Conservation (phyloP, 2,797 vertebrate genomes). For the Siniperca scherzeri region DNA sequence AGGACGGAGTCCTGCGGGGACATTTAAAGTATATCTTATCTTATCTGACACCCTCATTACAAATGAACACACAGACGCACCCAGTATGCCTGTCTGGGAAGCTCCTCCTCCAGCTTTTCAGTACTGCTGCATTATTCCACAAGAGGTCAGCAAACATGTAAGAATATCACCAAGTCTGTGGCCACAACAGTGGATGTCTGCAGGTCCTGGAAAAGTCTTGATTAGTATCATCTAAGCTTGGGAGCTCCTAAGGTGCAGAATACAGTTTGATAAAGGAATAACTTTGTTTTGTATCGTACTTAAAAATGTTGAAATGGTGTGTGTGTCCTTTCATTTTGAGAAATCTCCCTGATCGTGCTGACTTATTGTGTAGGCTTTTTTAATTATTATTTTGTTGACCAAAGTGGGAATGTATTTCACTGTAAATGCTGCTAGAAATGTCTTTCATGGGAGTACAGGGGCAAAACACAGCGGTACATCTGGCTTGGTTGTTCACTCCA, state of each 20-base stretch:
- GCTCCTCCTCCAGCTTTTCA: background rate
- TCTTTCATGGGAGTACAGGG: background rate
- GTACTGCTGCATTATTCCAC: conserved; percentile 40
- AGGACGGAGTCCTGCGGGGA: too few species aligned
- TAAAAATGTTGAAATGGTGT: background rate
- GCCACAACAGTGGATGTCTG: fast-evolving
- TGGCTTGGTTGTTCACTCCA: background rate
- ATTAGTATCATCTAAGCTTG: background rate
- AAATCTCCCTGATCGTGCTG: background rate
- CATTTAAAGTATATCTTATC: too few species aligned
- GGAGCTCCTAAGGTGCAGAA: background rate
- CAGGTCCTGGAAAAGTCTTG: background rate
- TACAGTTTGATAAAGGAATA: background rate
- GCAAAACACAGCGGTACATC: background rate
- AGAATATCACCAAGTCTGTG: background rate
- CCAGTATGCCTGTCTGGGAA: background rate
- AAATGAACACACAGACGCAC: background rate
- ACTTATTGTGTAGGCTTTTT: background rate
- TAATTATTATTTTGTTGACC: background rate
- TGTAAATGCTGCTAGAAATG: background rate
- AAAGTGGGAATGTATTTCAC: background rate
- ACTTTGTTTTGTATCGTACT: background rate
- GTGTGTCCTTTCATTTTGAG: background rate
- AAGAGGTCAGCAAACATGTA: conserved; percentile 67
- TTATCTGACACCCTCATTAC: background rate